Percentiles rank a stretch among this genome's conserved stretches.
phyloP scores from a whole-genome alignment of 2,113 vertebrate genomes.

The Oreocharis arfaki region DNA sequence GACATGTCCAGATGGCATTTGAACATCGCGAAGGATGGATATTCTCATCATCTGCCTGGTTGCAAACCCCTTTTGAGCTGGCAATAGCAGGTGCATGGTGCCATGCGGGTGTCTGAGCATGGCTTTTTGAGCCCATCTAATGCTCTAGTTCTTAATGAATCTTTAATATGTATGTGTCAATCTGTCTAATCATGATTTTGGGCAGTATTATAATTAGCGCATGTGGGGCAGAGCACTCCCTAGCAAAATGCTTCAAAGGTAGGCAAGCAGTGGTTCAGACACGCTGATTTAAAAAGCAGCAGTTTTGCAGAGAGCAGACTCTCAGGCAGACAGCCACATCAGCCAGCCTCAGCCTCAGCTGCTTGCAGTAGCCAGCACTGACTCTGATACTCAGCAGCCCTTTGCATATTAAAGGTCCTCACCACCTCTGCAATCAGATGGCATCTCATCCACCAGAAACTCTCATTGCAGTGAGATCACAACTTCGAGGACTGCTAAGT shows the following conservation, averaged over 20 bases:
- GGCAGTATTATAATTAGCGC: background rate
- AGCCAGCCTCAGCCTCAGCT: background rate
- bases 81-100: rapidly evolving
- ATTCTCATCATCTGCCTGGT: background rate
- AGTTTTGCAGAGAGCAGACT: background rate
- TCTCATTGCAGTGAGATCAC: background rate
- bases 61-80: background rate
- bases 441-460: background rate
- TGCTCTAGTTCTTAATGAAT: background rate
- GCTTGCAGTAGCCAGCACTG: background rate
- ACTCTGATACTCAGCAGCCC: background rate
- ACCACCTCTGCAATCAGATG: background rate
- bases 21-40: background rate
- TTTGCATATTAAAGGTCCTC: background rate
- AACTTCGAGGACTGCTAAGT: background rate
- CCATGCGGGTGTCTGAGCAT: background rate
- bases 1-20: background rate
- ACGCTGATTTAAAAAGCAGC: background rate
- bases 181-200: background rate
- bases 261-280: background rate
- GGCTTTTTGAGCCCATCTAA: background rate
- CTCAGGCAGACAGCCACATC: background rate
- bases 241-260: background rate
- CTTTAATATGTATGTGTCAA: background rate
- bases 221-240: background rate